Conservation (phyloP, 2,888 invertebrate genomes). For the Netelia melanura region DNA sequence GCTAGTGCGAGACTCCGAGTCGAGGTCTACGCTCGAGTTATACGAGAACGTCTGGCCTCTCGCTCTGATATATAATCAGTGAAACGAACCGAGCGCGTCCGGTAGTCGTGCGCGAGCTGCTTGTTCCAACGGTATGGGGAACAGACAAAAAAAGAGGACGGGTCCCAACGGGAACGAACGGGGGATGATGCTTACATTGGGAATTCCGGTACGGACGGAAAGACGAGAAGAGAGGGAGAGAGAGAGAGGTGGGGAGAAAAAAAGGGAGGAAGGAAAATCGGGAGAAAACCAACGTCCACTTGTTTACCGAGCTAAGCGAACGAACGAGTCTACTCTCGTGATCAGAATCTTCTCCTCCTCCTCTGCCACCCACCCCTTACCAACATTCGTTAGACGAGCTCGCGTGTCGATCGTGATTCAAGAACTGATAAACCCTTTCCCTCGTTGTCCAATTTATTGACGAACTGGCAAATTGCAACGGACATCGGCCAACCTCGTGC, state of each 20-base stretch:
- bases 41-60: conserved; percentile 37
- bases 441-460: conserved; percentile 60
- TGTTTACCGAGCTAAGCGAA: conserved; percentile 55
- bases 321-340: conserved; percentile 50
- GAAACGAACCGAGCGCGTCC: conserved; percentile 52
- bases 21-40: conserved; percentile 37
- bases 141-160: conserved; percentile 47
- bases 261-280: conserved; percentile 13
- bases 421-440: conserved; percentile 56
- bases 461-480: conserved; percentile 60
- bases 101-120: conserved; percentile 29
- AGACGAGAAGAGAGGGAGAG: background rate
- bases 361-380: background rate
- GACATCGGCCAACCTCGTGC: conserved; percentile 29
- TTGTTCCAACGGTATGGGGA: conserved; percentile 14
- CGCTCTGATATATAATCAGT: conserved; percentile 61
- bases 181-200: conserved; percentile 28
- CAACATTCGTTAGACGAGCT: conserved; percentile 59
- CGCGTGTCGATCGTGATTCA: conserved; percentile 55
- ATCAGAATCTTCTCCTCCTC: conserved; percentile 37
- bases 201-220: conserved; percentile 25
- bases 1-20: conserved; percentile 27
- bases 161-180: conserved; percentile 28
- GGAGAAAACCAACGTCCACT: conserved; percentile 43
- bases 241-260: background rate